Evolutionary conservation across 2,797 vertebrate genomes (phyloP).

Genomic region (Clarias platycephalus): DNA sequence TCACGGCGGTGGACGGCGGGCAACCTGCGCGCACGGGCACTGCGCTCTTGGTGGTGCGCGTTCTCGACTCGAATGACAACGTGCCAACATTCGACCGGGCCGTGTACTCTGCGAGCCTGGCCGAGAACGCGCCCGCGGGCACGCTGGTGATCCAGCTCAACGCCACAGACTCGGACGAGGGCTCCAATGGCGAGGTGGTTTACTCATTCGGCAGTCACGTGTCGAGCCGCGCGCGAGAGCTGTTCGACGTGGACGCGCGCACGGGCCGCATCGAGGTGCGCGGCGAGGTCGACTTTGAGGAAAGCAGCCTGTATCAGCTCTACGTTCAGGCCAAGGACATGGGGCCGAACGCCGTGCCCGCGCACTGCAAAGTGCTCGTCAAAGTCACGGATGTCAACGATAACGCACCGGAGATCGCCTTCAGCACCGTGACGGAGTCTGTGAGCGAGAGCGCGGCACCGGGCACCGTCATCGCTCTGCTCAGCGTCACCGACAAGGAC

Average conservation of each 20-base stretch:
- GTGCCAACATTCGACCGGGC: constrained; percentile 93
- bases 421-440: constrained; percentile 94
- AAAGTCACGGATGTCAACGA: constrained; percentile 89
- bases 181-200: constrained; percentile 90
- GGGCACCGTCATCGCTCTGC: constrained; percentile 92
- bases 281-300: constrained; percentile 93
- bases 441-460: constrained; percentile 91
- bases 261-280: constrained; percentile 91
- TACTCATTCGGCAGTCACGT: constrained; percentile 97
- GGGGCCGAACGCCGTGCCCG: constrained; percentile 94
- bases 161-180: constrained; percentile 93
- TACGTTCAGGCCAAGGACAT: constrained; percentile 96
- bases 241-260: constrained; percentile 87
- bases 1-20: constrained; percentile 95
- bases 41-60: constrained; percentile 90
- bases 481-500: constrained; percentile 92
- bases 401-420: constrained; percentile 93
- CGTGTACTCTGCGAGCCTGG: constrained; percentile 87
- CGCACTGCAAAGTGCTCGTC: constrained; percentile 95
- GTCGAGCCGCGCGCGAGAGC: constrained; percentile 85
- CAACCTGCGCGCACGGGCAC: constrained; percentile 93
- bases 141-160: constrained; percentile 93
- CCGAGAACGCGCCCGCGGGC: constrained; percentile 90
- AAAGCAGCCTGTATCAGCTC: constrained; percentile 89
- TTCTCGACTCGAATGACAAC: constrained; percentile 96